Base-by-base conservation (phyloP, 2,113 vertebrate species). In the Hiodon tergisus region DNA sequence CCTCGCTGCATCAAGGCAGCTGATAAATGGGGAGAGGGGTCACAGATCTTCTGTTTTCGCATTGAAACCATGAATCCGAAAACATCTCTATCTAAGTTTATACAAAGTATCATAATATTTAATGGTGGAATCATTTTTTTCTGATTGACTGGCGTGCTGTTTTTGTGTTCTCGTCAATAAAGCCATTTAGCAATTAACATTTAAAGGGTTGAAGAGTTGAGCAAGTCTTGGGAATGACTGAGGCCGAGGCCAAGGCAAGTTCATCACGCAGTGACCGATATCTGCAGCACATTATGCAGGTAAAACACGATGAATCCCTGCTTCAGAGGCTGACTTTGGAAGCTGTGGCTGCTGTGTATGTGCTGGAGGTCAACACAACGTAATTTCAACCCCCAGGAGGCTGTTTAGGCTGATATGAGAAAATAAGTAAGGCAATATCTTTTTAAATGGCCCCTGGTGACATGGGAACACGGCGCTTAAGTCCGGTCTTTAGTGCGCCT, bases 21-120 rank as follows among this genome's bases (percentile, higher is more conserved):
- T 71, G 47, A 71, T 71, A 59, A 57, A 71, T 57, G 60, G 55
- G 70, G 55, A 60, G 17, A 71, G 48, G 57, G 46, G 55, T 11
- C 31, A 31, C 31, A 31, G 31, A 31, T 31, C 70, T 47, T 59
- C 55, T 58, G 31, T 57, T 48, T 57, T 71, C 58, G 46, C 60
- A 60, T 71, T 57, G 46, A 13, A 59, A 71, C 5, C 50, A 51
- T 58, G 69, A 71, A 71, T 71, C 54, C 16, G 14, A 57, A 57
- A 9, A n/a, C 17, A 58, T 1, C 6, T 55, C 60, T 71, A 16
- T 69, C 16, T 69, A 52, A 52, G 68, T 55, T n/a, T 54, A 17
- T 54, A n/a, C 68, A 54, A 54, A 69, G 55, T 69, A 60, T 59
- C 70, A 60, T 55, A 57, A 71, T 5, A 58, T n/a, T 31, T 31